Conservation (phyloP, 2,888 invertebrate species). For the Isoperla grammatica region DNA sequence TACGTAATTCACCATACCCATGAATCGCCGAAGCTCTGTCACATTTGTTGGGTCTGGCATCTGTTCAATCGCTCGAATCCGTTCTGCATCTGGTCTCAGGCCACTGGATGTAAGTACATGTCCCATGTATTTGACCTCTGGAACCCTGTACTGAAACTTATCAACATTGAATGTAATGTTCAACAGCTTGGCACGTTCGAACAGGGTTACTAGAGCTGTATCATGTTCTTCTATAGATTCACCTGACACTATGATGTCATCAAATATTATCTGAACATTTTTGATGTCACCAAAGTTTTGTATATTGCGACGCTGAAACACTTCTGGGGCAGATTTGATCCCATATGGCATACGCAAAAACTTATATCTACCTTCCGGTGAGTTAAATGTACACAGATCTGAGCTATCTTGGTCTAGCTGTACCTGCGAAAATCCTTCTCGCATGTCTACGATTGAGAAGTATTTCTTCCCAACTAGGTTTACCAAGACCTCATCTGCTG, state of each 20-base stretch:
- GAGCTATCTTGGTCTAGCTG: slow-evolving; percentile 21
- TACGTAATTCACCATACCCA: no score
- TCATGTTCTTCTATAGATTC: background rate
- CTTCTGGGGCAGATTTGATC: slow-evolving; percentile 2
- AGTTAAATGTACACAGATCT: slow-evolving; percentile 25
- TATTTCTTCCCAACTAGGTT: background rate
- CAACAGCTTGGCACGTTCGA: no score
- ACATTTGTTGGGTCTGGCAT: no score
- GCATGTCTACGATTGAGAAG: slow-evolving; percentile 25
- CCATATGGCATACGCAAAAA: slow-evolving; percentile 25
- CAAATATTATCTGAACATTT: slow-evolving; percentile 38
- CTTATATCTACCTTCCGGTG: slow-evolving; percentile 26
- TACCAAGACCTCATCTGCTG: slow-evolving; percentile 29
- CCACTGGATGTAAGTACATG: no score
- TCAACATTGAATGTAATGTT: no score
- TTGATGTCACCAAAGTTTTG: slow-evolving; percentile 38
- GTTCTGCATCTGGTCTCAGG: no score
- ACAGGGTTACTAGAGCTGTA: no score
- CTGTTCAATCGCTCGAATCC: no score
- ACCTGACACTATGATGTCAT: slow-evolving; percentile 37
- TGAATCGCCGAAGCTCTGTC: no score
- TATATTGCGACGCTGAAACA: slow-evolving; percentile 30
- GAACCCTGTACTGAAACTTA: no score
- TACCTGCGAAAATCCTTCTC: slow-evolving; percentile 25
- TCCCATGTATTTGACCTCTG: no score